phyloP scores from a whole-genome alignment of 2,888 invertebrate species.

The Harmothoe impar region DNA sequence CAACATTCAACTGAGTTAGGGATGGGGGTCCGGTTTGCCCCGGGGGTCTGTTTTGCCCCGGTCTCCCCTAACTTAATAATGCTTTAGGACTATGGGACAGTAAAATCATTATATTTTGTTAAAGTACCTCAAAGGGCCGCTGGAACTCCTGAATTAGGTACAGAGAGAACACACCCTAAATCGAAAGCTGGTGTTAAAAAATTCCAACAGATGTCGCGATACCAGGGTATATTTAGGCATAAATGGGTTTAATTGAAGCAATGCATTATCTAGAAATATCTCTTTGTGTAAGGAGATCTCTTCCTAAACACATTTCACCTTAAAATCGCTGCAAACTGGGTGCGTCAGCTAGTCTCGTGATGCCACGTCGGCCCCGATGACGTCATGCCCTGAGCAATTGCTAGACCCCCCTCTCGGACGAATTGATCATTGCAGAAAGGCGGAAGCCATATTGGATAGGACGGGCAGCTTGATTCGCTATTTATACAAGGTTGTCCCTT shows the following conservation, averaged over 20 bases:
- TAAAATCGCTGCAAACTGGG: too few relatives aligned
- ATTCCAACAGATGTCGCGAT: background rate
- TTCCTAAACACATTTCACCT: too few relatives aligned
- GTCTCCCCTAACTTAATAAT: too few relatives aligned
- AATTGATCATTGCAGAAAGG: conserved; percentile 66
- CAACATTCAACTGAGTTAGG: too few relatives aligned
- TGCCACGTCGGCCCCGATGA: conserved; percentile 68
- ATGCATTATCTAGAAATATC: too few relatives aligned
- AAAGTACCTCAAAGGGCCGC: too few relatives aligned
- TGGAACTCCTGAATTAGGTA: background rate
- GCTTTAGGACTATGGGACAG: too few relatives aligned
- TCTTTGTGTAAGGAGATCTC: too few relatives aligned
- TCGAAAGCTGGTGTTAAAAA: background rate
- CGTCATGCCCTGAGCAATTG: conserved; percentile 67
- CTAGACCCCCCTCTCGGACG: conserved; percentile 64
- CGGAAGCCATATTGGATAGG: conserved; percentile 68
- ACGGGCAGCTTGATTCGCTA: background rate
- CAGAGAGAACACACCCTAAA: conserved; percentile 10
- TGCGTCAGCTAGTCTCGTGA: conserved; percentile 61
- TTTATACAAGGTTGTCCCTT: conserved; percentile 55
- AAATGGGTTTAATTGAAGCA: too few relatives aligned
- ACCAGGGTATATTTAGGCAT: background rate
- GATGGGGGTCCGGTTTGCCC: too few relatives aligned
- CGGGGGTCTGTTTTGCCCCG: too few relatives aligned
- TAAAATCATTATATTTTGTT: too few relatives aligned